Evolutionary conservation across 2,888 invertebrate species (phyloP).

Genomic region (Toxonevra muliebris): DNA sequence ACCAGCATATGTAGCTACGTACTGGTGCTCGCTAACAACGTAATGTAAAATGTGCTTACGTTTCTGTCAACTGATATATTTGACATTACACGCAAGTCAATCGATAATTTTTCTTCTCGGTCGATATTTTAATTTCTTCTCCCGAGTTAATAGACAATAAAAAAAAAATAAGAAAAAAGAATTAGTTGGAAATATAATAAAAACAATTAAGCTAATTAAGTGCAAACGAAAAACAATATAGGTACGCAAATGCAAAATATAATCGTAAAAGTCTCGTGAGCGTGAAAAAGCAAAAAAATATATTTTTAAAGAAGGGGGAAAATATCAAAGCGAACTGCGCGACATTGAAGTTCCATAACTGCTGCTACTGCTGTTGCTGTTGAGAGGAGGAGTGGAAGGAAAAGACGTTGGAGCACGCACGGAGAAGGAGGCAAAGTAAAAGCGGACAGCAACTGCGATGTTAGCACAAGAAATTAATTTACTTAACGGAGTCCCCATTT

Average conservation of each 20-base stretch:
- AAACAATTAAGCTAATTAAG: conserved; percentile 24
- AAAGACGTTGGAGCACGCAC: conserved; percentile 35
- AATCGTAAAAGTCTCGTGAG: conserved; percentile 22
- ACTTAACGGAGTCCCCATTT: conserved; percentile 23
- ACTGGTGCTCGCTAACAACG: not conserved
- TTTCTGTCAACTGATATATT: conserved; percentile 35
- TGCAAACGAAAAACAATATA: conserved; percentile 5
- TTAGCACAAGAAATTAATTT: conserved; percentile 37
- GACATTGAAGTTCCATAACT: conserved; percentile 55
- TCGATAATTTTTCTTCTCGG: conserved; percentile 55
- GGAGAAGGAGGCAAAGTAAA: conserved; percentile 34
- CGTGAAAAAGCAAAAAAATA: conserved; percentile 28
- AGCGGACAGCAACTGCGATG: conserved; percentile 29
- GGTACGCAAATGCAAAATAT: conserved; percentile 19
- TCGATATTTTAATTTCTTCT: conserved; percentile 57
- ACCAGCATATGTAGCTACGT: too few relatives aligned
- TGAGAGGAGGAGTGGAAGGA: conserved; percentile 33
- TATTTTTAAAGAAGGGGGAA: conserved; percentile 3
- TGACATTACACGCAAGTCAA: conserved; percentile 44
- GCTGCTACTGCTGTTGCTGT: conserved; percentile 41
- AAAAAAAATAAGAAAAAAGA: conserved; percentile 36
- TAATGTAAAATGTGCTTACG: conserved; percentile 17
- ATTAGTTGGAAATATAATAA: conserved; percentile 30
- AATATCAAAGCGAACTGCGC: conserved; percentile 40
- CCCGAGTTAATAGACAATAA: conserved; percentile 42